Base-by-base conservation (phyloP, 2,888 invertebrate species). In the Machimus rusticus region DNA sequence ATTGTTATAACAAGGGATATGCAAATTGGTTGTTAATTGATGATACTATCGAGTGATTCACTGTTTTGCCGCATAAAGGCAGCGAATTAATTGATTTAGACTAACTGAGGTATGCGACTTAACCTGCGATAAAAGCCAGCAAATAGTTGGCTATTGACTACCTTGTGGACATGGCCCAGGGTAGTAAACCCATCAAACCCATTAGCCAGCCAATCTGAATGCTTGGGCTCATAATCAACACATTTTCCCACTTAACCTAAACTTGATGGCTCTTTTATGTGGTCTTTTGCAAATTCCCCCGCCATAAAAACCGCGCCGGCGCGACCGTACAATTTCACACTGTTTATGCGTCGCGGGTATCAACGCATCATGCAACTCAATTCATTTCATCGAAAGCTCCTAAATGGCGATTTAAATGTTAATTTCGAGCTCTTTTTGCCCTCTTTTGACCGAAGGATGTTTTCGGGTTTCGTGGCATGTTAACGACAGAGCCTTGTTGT, bases 341-440 rank as follows among this genome's bases (percentile, higher is more conserved):
- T 28, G 28, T 81, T 81, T 34, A 46, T 31, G 19, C 51, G 28
- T 51, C 55, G 14, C 51, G 55, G 81, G 79, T 79, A 81, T 81
- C 81, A 51, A 31, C 55, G 81, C 46, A 19, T 46, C 79, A 55
- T 81, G 46, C 55, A 81, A 81, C 46, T 81, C 81, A 81, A 81
- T 81, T 81, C 51, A 81, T 14, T 81, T 81, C 51, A 28, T 16
- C 51, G 46, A 81, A 81, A 81, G 51, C 51, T 81, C 55, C 81
- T 46, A 81, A 81, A 81, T 46, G 28, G 31, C 81, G 55, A 81
- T 81, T 81, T 81, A 81, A 81, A 81, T 81, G 81, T 81, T 81
- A 81, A 81, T 81, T 81, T 81, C 12, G 19, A 2, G 3, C 12
- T 16, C 51, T 81, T 28, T 14, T 81, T 51, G 14, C 51, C 5